Percentiles rank a stretch among this genome's conserved stretches.
These are phyloP conservation scores for Hydrochoerus hydrochaeris DNA, from an alignment of 2,113 vertebrate genomes.

Conservation along the genomic window DNA sequence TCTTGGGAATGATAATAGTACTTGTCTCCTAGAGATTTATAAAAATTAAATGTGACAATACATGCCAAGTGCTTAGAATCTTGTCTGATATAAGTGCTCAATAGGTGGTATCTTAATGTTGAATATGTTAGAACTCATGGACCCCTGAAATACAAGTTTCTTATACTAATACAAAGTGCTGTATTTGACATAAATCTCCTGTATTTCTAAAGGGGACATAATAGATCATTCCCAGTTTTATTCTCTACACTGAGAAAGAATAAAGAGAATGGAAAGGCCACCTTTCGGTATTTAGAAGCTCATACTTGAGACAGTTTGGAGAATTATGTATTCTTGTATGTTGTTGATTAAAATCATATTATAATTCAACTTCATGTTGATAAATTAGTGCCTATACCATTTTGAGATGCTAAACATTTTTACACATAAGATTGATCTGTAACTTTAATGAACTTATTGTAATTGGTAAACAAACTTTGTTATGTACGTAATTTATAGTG, in stretches of 20 bases:
- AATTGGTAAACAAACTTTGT: slow-evolving; percentile 31
- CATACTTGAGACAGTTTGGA: background rate
- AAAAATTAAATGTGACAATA: slow-evolving; percentile 50
- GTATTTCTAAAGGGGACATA: background rate
- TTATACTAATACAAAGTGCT: slow-evolving; percentile 29
- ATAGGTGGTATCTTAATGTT: slow-evolving; percentile 41
- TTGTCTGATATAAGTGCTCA: background rate
- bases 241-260: background rate
- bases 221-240: slow-evolving; percentile 12
- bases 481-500: slow-evolving; percentile 4
- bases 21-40: background rate
- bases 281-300: slow-evolving; percentile 50
- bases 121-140: slow-evolving; percentile 24
- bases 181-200: slow-evolving; percentile 57
- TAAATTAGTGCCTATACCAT: slow-evolving; percentile 23
- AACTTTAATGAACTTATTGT: slow-evolving; percentile 31
- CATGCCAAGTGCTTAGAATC: background rate
- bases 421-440: background rate
- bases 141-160: slow-evolving; percentile 24
- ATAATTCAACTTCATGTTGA: background rate
- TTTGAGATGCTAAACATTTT: slow-evolving; percentile 51
- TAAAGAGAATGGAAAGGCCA: background rate
- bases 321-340: slow-evolving; percentile 5
- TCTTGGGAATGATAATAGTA: background rate
- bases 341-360: slow-evolving; percentile 6